Percentiles rank a stretch among this genome's conserved stretches.
Conservation (phyloP, 2,113 vertebrate species). For the Poecilia latipinna region DNA sequence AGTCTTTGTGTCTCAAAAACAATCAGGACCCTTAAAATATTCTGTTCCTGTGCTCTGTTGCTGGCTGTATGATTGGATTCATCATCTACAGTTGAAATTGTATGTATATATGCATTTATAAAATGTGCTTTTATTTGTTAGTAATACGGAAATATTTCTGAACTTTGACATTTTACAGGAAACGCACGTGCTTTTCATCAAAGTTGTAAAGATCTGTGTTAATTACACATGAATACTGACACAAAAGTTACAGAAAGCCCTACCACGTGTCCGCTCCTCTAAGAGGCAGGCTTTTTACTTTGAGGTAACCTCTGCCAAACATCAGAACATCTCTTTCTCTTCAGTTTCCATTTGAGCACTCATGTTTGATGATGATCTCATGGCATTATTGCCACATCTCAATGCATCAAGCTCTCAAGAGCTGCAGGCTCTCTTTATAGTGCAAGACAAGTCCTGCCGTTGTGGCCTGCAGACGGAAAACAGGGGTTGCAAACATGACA, state of each 20-base stretch:
- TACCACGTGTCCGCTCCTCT: constrained; percentile 28
- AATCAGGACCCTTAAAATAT: neutral
- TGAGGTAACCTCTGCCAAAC: constrained; percentile 43
- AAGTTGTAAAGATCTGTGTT: neutral
- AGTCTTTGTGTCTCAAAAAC: too few relatives aligned
- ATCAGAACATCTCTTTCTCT: constrained; percentile 41
- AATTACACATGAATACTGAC: too few relatives aligned
- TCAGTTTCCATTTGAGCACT: constrained; percentile 64
- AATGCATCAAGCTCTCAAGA: constrained; percentile 23
- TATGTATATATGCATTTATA: neutral
- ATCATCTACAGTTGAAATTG: neutral
- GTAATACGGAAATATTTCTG: neutral
- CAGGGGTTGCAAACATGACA: neutral
- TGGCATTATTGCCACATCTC: constrained; percentile 38
- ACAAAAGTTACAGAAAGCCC: neutral
- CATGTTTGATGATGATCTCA: constrained; percentile 21
- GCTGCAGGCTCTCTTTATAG: neutral
- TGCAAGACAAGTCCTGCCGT: constrained; percentile 3
- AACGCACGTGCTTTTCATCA: neutral
- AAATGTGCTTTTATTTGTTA: neutral
- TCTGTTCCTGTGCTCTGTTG: neutral
- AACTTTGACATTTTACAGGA: neutral
- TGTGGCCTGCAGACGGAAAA: constrained; percentile 4
- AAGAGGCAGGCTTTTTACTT: constrained; percentile 54
- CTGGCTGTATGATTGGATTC: neutral